These are phyloP conservation scores for Drosophila lacertosa DNA, from an alignment of 1,140 invertebrate species.

Conservation along the genomic window DNA sequence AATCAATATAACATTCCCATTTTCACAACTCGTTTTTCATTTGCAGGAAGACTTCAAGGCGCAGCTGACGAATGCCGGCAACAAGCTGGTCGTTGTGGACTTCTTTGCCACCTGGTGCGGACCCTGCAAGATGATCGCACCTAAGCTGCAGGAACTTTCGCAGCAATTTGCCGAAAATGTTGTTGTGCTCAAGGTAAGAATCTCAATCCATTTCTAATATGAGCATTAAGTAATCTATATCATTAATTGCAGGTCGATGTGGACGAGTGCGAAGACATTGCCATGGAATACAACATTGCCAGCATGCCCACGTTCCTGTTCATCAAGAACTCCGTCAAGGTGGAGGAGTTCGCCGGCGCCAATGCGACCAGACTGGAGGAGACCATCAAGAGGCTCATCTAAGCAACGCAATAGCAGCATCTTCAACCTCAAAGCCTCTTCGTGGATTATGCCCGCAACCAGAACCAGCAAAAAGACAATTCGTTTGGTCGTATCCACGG, in stretches of 20 bases:
- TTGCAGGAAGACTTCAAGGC: slow-evolving; percentile 89
- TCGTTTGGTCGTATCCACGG: slow-evolving; percentile 35
- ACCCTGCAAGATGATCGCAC: slow-evolving; percentile 96
- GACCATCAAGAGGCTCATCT: slow-evolving; percentile 57
- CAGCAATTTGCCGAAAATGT: slow-evolving; percentile 85
- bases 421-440: slow-evolving; percentile 17
- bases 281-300: slow-evolving; percentile 90
- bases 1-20: slow-evolving; percentile 2
- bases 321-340: slow-evolving; percentile 90
- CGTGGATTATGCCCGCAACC: slow-evolving; percentile 22
- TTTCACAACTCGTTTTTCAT: slow-evolving; percentile 5
- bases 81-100: slow-evolving; percentile 94
- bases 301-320: slow-evolving; percentile 98
- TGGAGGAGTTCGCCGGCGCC: slow-evolving; percentile 91
- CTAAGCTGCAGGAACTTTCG: slow-evolving; percentile 89
- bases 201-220: too few species aligned
- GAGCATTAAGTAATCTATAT: not conserved
- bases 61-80: slow-evolving; percentile 90
- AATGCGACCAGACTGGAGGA: slow-evolving; percentile 88
- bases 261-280: slow-evolving; percentile 94
- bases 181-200: slow-evolving; percentile 86
- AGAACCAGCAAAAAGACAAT: slow-evolving; percentile 45
- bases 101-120: slow-evolving; percentile 94
- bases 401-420: slow-evolving; percentile 25
- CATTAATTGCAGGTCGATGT: slow-evolving; percentile 90